These are phyloP conservation scores for Nyctibius grandis DNA, from an alignment of 2,797 vertebrate species.

Conservation along the genomic window DNA sequence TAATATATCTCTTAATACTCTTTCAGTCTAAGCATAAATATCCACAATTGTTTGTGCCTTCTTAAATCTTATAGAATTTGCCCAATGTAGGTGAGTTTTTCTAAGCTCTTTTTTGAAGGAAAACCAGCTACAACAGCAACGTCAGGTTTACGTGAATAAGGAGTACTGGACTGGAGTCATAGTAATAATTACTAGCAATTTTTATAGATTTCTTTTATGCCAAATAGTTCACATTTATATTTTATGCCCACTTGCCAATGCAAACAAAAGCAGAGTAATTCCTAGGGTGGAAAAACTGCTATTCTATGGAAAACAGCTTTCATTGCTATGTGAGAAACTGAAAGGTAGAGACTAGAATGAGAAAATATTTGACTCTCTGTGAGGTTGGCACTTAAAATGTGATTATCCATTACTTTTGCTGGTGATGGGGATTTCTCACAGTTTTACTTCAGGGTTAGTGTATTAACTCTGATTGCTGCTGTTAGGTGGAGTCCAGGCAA, in stretches of 20 bases:
- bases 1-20: neutral
- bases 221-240: neutral
- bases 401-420: neutral
- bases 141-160: neutral
- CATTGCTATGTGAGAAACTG: neutral
- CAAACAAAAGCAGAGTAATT: constrained; percentile 30
- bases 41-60: neutral
- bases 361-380: neutral
- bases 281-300: neutral
- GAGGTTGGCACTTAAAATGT: neutral
- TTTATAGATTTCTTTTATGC: constrained; percentile 14
- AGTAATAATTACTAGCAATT: neutral
- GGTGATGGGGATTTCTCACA: neutral
- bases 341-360: neutral
- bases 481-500: neutral
- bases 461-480: neutral
- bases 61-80: neutral
- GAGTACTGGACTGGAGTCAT: neutral
- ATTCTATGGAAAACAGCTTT: constrained; percentile 22
- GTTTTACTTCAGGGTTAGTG: neutral
- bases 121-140: neutral
- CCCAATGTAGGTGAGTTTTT: neutral
- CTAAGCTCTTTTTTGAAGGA: neutral
- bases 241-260: constrained; percentile 3
- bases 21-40: neutral